A percentile compares a stretch with the other conserved stretches of the same genome.
Evolutionary conservation across 2,888 invertebrate genomes (phyloP).

Genomic region (Orthonevra nobilis): DNA sequence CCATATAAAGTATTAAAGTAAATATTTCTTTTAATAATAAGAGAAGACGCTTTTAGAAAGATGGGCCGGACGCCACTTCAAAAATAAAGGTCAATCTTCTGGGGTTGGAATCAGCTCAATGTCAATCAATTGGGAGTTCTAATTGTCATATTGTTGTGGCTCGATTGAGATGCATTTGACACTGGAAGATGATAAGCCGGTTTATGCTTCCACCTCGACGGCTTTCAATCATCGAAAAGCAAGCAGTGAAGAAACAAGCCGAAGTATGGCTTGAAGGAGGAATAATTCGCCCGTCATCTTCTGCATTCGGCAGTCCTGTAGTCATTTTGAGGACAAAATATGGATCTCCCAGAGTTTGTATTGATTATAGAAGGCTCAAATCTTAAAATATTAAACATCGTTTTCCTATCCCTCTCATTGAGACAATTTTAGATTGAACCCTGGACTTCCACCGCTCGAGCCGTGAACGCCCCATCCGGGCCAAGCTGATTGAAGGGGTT

Average conservation of each 20-base stretch:
- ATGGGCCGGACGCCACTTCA: not conserved
- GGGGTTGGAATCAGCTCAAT: slow-evolving; percentile 15
- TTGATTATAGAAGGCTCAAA: slow-evolving; percentile 77
- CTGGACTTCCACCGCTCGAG: too few relatives aligned
- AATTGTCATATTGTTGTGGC: slow-evolving; percentile 4
- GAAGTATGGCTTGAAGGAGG: slow-evolving; percentile 73
- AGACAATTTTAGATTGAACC: slow-evolving; percentile 76
- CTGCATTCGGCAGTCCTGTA: slow-evolving; percentile 72
- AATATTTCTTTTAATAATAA: slow-evolving; percentile 7
- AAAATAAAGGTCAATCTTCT: too few relatives aligned
- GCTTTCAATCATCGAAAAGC: slow-evolving; percentile 2
- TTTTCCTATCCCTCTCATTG: slow-evolving; percentile 76
- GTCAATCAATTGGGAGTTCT: slow-evolving; percentile 24
- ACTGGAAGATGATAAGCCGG: slow-evolving; percentile 10
- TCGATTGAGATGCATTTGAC: slow-evolving; percentile 5
- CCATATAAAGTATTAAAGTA: not conserved
- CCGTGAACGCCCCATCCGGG: too few relatives aligned
- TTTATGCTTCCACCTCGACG: slow-evolving; percentile 9
- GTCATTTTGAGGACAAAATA: slow-evolving; percentile 70
- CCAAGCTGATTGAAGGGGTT: too few relatives aligned
- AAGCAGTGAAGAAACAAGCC: slow-evolving; percentile 73
- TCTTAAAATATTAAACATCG: slow-evolving; percentile 73
- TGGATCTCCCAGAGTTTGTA: slow-evolving; percentile 70
- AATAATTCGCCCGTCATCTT: slow-evolving; percentile 73
- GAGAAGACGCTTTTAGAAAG: not conserved